phyloP scores from a whole-genome alignment of 1,140 invertebrate genomes.

The Limonius californicus region DNA sequence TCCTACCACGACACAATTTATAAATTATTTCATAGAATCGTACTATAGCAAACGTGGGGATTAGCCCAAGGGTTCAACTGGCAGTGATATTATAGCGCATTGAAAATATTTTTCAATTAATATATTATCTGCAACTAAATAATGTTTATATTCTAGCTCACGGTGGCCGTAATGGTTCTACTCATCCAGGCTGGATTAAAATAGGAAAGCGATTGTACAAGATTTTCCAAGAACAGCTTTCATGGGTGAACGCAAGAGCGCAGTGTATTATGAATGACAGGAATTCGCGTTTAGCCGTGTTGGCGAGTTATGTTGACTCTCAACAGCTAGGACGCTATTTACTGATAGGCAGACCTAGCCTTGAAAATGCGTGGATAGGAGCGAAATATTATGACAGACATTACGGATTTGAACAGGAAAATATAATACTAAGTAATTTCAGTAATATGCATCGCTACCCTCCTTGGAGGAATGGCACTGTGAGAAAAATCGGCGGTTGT shows the following conservation, averaged over 20 bases:
- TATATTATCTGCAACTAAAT: too few species aligned
- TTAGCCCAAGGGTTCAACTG: too few species aligned
- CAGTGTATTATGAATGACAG: neutral
- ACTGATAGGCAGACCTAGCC: neutral
- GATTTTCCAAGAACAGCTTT: neutral
- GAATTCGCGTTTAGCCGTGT: neutral
- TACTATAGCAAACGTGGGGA: too few species aligned
- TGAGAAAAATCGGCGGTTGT: neutral
- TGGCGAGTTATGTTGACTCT: neutral
- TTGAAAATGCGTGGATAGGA: neutral
- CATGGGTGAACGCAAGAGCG: neutral
- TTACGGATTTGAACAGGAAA: too few species aligned
- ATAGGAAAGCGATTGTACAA: neutral
- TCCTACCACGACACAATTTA: too few species aligned
- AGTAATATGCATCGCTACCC: neutral
- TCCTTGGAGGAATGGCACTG: neutral
- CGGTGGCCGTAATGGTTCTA: neutral
- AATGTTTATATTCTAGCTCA: too few species aligned
- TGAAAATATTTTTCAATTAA: too few species aligned
- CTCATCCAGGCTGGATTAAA: neutral
- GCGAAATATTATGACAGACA: neutral
- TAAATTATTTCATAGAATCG: too few species aligned
- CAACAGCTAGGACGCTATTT: neutral
- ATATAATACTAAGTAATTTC: neutral
- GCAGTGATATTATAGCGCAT: too few species aligned